These are phyloP conservation scores for Zootoca vivipara DNA, from an alignment of 2,113 vertebrate species.

Conservation along the genomic window DNA sequence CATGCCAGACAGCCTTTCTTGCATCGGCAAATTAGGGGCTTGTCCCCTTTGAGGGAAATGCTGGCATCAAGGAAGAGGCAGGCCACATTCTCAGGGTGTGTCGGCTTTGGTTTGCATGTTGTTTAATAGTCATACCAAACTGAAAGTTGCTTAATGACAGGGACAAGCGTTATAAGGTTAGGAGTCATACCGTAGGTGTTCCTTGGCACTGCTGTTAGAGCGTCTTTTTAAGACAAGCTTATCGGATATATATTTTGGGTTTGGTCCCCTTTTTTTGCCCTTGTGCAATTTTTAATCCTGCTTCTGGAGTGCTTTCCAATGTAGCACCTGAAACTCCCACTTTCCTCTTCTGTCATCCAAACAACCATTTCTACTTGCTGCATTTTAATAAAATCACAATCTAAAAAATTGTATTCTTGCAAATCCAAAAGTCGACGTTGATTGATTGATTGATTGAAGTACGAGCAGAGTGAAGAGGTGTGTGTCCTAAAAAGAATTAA, in stretches of 20 bases:
- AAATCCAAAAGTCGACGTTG: background rate
- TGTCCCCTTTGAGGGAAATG: background rate
- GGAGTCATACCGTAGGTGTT: background rate
- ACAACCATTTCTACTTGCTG: background rate
- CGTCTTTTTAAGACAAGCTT: background rate
- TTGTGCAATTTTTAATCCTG: background rate
- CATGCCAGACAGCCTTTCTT: background rate
- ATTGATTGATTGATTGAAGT: too few species aligned
- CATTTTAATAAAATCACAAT: background rate
- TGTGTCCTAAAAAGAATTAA: too few species aligned
- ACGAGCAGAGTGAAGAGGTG: background rate
- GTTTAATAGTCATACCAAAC: background rate
- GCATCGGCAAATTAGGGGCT: background rate
- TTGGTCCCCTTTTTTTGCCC: background rate
- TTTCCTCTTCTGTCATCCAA: too few species aligned
- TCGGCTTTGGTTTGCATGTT: background rate
- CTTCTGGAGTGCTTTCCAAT: background rate
- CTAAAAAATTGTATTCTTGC: background rate
- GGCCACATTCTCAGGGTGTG: constrained; percentile 1
- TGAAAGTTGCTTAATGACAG: background rate
- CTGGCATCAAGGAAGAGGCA: background rate
- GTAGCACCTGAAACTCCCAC: background rate
- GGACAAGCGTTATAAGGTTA: background rate
- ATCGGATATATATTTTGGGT: rapidly evolving
- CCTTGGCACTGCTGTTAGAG: background rate